These are phyloP conservation scores for Zaprionus nigranus DNA, from an alignment of 1,140 invertebrate genomes.

Conservation along the genomic window DNA sequence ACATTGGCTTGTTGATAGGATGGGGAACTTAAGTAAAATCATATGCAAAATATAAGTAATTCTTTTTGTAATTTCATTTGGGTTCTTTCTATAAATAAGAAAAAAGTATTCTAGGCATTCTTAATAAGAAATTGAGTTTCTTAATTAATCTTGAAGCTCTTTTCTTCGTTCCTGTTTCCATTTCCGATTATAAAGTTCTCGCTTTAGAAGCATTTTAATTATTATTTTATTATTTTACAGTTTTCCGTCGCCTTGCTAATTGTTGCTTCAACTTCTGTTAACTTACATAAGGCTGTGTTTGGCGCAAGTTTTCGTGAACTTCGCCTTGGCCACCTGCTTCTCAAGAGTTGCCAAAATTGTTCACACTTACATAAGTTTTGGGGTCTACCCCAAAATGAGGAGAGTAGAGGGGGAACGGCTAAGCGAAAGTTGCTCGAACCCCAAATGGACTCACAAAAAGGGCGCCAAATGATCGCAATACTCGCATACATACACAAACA, in stretches of 20 bases:
- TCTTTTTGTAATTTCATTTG: background rate
- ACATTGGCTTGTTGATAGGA: background rate
- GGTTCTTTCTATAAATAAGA: too few species aligned
- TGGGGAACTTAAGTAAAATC: background rate
- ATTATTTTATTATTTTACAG: conserved; percentile 10
- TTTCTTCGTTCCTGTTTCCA: background rate
- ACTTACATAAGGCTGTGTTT: conserved; percentile 15
- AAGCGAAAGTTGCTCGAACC: conserved; percentile 37
- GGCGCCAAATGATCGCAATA: conserved; percentile 62
- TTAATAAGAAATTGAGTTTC: too few species aligned
- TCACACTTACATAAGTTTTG: conserved; percentile 54
- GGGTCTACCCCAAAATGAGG: conserved; percentile 9
- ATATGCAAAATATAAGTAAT: too few species aligned
- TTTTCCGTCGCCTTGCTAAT: conserved; percentile 17
- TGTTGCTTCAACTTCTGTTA: conserved; percentile 17
- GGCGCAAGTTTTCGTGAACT: background rate
- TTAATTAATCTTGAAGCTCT: background rate
- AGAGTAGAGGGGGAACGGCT: background rate
- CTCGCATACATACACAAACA: conserved; percentile 3
- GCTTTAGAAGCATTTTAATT: background rate
- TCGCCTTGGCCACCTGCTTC: conserved; percentile 7
- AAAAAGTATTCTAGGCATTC: too few species aligned
- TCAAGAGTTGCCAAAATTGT: conserved; percentile 45
- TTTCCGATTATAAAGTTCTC: background rate
- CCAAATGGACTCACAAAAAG: conserved; percentile 39